Evolutionary conservation across 2,113 vertebrate species (phyloP).

Genomic region (Abramis brama): DNA sequence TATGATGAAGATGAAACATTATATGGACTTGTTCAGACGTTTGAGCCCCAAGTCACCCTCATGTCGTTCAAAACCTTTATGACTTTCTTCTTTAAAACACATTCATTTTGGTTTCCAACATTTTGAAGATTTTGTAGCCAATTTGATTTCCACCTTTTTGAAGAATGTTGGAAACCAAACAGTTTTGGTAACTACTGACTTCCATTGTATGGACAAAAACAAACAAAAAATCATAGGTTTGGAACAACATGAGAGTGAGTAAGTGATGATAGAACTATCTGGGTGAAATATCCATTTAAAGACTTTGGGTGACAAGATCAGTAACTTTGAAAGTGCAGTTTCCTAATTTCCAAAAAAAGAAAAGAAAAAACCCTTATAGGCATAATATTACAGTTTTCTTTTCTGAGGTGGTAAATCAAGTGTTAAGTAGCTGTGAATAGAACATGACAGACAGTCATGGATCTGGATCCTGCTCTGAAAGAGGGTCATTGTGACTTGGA

Average conservation of each 20-base stretch:
- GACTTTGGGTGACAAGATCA: neutral
- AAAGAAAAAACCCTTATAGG: too few species aligned
- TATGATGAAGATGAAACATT: neutral
- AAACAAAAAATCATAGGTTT: too few species aligned
- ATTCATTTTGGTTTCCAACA: too few species aligned
- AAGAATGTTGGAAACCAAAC: too few species aligned
- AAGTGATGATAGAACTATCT: neutral
- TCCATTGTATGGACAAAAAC: too few species aligned
- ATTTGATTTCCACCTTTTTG: too few species aligned
- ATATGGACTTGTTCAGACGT: neutral
- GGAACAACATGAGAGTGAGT: neutral
- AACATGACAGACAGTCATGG: neutral
- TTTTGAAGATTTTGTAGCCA: too few species aligned
- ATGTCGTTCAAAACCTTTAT: neutral
- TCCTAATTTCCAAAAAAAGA: neutral
- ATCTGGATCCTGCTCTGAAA: conserved; percentile 18
- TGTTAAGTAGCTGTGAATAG: neutral
- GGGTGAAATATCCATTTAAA: neutral
- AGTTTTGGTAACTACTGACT: too few species aligned
- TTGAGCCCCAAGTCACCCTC: neutral
- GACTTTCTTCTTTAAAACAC: neutral
- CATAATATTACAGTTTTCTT: too few species aligned
- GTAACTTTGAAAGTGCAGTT: neutral
- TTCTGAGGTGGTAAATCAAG: neutral
- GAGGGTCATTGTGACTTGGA: neutral